phyloP scores from a whole-genome alignment of 2,888 invertebrate genomes.

The Protodeltote pygarga region DNA sequence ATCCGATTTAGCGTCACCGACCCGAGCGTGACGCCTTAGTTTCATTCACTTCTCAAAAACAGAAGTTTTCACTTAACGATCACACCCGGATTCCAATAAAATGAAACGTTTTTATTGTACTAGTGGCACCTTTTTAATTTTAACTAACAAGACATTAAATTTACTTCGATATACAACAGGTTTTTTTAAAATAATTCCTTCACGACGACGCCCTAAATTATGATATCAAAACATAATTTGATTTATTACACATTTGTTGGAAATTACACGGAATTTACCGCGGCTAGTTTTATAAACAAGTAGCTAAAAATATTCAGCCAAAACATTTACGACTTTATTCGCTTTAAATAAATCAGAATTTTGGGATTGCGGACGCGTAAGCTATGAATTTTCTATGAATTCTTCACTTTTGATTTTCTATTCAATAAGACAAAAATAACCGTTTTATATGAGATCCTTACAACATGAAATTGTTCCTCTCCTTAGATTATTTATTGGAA shows the following conservation, averaged over 20 bases:
- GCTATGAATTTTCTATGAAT: background rate
- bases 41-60: too few species aligned
- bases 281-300: conserved; percentile 22
- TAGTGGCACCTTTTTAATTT: too few species aligned
- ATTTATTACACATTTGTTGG: conserved; percentile 27
- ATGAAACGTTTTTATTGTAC: too few species aligned
- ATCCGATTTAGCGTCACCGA: too few species aligned
- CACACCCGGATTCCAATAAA: too few species aligned
- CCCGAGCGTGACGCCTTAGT: too few species aligned
- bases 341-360: conserved; percentile 17
- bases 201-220: conserved; percentile 22
- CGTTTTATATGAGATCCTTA: background rate
- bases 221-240: conserved; percentile 24
- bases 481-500: too few species aligned
- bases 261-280: conserved; percentile 28
- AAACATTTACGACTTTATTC: conserved; percentile 28
- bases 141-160: too few species aligned
- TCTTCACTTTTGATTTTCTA: background rate
- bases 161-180: too few species aligned
- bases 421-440: background rate
- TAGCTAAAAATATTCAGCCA: conserved; percentile 6
- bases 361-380: conserved; percentile 1
- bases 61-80: too few species aligned
- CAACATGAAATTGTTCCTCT: too few species aligned
- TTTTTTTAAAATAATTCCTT: too few species aligned